Evolutionary conservation across 1,140 invertebrate genomes (phyloP), one percentile per base, ranked within the genome.

Genomic region (Antheraea mylitta): DNA sequence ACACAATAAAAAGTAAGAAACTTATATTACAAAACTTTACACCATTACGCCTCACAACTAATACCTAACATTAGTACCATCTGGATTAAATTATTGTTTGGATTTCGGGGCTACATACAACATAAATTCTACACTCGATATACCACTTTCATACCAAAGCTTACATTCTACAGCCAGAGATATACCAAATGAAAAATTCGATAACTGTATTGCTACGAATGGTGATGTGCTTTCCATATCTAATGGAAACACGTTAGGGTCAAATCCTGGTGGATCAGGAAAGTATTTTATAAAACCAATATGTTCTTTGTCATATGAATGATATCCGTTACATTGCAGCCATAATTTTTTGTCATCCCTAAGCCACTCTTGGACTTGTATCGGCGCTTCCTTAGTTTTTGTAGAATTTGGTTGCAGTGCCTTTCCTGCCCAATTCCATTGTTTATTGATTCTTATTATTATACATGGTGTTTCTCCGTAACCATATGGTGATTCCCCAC

Each of bases 251-350:
- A 76, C 18, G 7, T 45, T 64, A 7, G 85, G 76, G 68, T 88
- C 86, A 70, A 87, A 81, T 10, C 89, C 89, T 18, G 89, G 89
- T 7, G 89, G 89, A 73, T 89, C 68, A 0, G 89, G 89, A 65
- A 80, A 83, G 53, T 91, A 91, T 8, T 69, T 75, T 61, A 91
- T 80, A 4, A 30, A 79, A 0, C 85, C 83, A 60, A 91, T 75
- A 70, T 91, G 89, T 36, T 90, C 87, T 42, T 81, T 87, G 71
- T 90, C 87, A 61, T 86, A 86, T 3, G 80, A 67, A 73, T 85
- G 79, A 16, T 76, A 79, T 1, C 89, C 89, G 16, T 71, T 66
- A 60, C 89, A 91, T 53, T 83, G 72, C 9, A 90, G 58, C 85
- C 86, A 89, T 8, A 89, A 65, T 66, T 83, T 91, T 8, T 76